phyloP scores from a whole-genome alignment of 2,113 vertebrate species.

The Muntiacus reevesi region DNA sequence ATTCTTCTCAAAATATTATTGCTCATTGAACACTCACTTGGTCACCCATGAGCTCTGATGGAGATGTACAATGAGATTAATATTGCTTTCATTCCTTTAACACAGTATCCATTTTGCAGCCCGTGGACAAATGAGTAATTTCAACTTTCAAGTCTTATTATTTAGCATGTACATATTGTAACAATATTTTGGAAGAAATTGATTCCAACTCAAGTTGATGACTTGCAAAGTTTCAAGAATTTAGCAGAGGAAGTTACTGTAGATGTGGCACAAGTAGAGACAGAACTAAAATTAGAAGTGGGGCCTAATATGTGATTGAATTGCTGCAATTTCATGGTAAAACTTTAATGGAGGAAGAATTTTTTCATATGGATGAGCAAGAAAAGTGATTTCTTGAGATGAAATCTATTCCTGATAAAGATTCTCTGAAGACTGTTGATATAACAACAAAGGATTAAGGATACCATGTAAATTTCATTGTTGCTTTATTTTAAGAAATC shows the following conservation, averaged over 20 bases:
- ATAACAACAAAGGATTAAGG: neutral
- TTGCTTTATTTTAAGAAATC: neutral
- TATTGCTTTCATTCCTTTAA: neutral
- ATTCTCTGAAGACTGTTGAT: neutral
- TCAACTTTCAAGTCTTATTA: neutral
- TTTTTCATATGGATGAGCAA: neutral
- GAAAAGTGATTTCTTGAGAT: neutral
- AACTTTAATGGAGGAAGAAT: neutral
- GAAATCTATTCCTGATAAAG: neutral
- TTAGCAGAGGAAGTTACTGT: neutral
- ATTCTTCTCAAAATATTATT: neutral
- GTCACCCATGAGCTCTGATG: neutral
- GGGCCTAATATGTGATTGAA: neutral
- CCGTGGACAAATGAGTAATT: neutral
- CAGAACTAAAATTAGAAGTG: neutral
- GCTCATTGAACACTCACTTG: neutral
- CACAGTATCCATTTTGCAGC: neutral
- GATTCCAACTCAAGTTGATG: neutral
- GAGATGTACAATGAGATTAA: neutral
- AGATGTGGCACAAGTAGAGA: neutral
- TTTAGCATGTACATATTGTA: neutral
- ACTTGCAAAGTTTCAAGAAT: neutral
- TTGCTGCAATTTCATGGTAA: neutral
- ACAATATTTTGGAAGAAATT: neutral
- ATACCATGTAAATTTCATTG: neutral